phyloP scores from a whole-genome alignment of 2,797 vertebrate species.

The Galago senegalensis region DNA sequence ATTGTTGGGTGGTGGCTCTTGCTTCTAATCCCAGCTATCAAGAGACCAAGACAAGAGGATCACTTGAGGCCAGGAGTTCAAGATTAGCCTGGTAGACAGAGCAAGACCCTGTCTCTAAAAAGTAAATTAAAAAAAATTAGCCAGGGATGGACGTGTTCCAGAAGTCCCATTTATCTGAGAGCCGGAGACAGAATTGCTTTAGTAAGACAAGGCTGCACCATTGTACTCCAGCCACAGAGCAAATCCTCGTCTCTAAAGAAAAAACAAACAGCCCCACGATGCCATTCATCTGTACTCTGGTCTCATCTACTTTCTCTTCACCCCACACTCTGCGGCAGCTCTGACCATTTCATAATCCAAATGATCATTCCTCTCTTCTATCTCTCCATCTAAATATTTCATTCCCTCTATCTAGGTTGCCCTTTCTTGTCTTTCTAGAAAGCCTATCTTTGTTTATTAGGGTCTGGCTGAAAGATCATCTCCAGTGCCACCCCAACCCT shows the following conservation, averaged over 20 bases:
- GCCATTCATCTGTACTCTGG: neutral
- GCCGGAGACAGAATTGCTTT: neutral
- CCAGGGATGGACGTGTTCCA: too few species aligned
- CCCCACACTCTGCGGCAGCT: neutral
- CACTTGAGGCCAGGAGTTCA: neutral
- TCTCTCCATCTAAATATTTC: neutral
- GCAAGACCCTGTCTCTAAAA: neutral
- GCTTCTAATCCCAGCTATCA: neutral
- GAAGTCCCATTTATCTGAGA: neutral
- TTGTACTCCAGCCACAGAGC: neutral
- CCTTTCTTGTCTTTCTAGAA: slow-evolving; percentile 21
- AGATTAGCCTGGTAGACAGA: neutral
- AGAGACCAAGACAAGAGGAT: neutral
- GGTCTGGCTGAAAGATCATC: neutral
- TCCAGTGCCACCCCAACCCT: neutral
- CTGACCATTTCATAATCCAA: neutral
- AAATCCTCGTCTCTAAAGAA: neutral
- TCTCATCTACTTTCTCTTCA: neutral
- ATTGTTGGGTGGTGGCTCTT: neutral
- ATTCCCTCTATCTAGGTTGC: neutral
- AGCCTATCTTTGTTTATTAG: neutral
- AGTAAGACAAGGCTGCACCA: neutral
- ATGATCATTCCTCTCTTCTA: neutral
- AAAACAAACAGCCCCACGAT: neutral
- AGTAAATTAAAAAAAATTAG: neutral